Evolutionary conservation across 2,113 vertebrate genomes (phyloP).

Genomic region (Elephas maximus): DNA sequence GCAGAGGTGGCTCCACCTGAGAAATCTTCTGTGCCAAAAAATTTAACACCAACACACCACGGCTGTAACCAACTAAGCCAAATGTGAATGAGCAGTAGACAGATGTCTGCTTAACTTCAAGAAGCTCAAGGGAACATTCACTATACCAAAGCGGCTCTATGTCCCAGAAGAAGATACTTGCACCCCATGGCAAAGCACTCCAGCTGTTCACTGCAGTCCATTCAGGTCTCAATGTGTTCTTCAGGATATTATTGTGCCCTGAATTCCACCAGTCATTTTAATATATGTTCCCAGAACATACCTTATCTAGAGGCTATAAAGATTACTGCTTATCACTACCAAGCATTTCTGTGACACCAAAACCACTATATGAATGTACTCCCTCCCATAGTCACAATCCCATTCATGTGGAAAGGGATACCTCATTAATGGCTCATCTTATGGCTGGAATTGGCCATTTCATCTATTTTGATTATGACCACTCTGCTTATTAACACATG

Average conservation of each 20-base stretch:
- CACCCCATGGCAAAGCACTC: background rate
- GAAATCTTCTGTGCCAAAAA: background rate
- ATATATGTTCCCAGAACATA: background rate
- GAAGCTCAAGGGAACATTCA: background rate
- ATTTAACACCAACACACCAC: background rate
- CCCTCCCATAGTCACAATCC: background rate
- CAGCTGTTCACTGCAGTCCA: background rate
- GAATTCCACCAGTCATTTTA: background rate
- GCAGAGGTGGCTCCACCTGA: background rate
- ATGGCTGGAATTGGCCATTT: background rate
- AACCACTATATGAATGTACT: background rate
- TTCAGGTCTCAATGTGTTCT: background rate
- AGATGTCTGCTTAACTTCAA: conserved; percentile 24
- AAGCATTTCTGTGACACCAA: background rate
- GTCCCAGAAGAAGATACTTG: background rate
- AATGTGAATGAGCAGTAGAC: background rate
- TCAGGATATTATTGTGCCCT: background rate
- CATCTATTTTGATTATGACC: background rate
- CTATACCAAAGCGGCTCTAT: background rate
- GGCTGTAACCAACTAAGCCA: background rate
- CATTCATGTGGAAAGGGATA: background rate
- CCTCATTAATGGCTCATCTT: background rate
- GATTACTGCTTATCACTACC: background rate
- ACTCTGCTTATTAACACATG: background rate
- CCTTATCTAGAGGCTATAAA: background rate